These are phyloP conservation scores for Coryphaenoides rupestris DNA, from an alignment of 2,113 vertebrate genomes.

Conservation along the genomic window DNA sequence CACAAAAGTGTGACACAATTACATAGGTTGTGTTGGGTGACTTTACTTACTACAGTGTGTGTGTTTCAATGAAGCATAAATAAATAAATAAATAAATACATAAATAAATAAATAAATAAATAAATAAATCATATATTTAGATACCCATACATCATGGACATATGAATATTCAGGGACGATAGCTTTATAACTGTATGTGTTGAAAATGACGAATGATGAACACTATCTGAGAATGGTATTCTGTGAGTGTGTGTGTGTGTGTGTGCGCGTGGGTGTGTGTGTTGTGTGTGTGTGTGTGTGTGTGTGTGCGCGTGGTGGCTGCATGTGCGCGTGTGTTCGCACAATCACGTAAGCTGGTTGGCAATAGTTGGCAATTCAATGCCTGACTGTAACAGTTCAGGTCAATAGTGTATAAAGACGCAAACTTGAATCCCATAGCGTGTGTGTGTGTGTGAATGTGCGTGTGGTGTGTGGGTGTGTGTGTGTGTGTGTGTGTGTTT, in stretches of 20 bases:
- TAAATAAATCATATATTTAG: no score
- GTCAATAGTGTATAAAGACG: neutral
- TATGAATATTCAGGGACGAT: no score
- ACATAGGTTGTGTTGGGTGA: neutral
- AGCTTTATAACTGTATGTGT: no score
- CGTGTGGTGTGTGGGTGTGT: neutral
- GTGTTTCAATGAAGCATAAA: no score
- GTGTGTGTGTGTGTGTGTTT: constrained; percentile 9
- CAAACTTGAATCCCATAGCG: no score
- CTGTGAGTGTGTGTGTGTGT: constrained; percentile 3
- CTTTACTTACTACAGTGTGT: no score
- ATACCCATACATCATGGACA: no score
- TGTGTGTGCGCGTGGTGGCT: neutral
- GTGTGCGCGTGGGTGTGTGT: neutral
- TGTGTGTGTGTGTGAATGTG: constrained; percentile 9
- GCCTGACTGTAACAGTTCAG: constrained; percentile 20
- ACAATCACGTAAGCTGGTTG: constrained; percentile 26
- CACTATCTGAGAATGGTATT: no score
- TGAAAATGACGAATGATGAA: no score
- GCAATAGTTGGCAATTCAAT: constrained; percentile 40
- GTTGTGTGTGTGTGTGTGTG: constrained; percentile 7
- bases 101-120: no score
- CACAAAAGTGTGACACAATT: neutral
- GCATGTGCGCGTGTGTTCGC: neutral
- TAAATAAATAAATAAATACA: no score